phyloP scores from a whole-genome alignment of 2,113 vertebrate genomes.

The Ctenomys sociabilis region DNA sequence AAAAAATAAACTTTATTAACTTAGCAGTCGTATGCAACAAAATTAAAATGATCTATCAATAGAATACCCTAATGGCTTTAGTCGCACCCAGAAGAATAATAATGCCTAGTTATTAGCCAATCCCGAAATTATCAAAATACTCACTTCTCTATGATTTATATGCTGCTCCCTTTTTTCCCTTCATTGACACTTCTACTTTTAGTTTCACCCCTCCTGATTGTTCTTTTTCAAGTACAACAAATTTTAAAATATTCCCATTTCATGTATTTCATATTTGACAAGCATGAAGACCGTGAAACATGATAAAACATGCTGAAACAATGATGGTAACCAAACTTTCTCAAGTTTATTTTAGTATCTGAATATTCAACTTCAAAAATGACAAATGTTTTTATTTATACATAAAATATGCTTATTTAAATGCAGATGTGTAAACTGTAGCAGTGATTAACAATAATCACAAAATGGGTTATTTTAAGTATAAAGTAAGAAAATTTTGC shows the following conservation, averaged over 20 bases:
- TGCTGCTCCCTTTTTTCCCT: neutral
- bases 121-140: neutral
- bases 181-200: neutral
- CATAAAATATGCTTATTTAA: neutral
- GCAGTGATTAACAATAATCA: neutral
- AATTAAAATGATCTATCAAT: neutral
- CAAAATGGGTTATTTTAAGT: neutral
- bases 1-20: neutral
- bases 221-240: neutral
- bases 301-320: neutral
- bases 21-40: neutral
- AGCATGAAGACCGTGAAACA: neutral
- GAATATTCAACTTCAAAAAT: neutral
- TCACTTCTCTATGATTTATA: neutral
- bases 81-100: neutral
- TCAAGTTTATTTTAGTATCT: neutral
- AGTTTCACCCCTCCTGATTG: neutral
- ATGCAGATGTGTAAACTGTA: neutral
- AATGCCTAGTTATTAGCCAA: too few relatives aligned
- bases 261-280: neutral
- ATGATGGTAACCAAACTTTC: neutral
- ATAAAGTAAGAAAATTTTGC: neutral
- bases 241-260: too few relatives aligned
- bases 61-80: neutral
- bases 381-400: neutral